Evolutionary conservation across 2,888 invertebrate genomes (phyloP), one percentile per base, ranked within the genome.

Genomic region (Apamea sordens): DNA sequence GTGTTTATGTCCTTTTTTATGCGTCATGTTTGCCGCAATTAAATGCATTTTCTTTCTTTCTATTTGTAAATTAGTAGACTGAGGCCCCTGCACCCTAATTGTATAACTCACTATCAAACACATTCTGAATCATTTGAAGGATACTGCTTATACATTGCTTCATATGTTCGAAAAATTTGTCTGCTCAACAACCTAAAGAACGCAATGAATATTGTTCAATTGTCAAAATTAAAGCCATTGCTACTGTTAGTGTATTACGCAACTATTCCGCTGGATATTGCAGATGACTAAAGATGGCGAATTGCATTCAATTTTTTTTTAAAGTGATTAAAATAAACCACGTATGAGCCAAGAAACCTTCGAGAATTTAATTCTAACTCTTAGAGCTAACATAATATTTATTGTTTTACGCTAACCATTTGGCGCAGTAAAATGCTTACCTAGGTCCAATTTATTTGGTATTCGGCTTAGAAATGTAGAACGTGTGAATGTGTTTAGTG

Each of bases 331-430:
- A n/a, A 53, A 28, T 18, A 68, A 68, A 44, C n/a, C 32, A 0
- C 47, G 2, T 28, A n/a, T 6, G 18, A 73, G 63, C 47, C 32
- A 79, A 61, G 32, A 63, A 78, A 73, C 18, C 47, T 73, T 2
- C 28, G 10, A 73, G 61, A 65, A 36, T 61, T 70, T 61, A 47
- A 76, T 64, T 72, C 15, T 32, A 63, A 61, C 18, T 75, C 59
- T 56, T 15, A 18, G 18, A 24, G 59, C 47, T 71, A 18, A n/a
- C 36, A 32, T 73, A 59, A 53, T 83, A 84, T 76, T 84, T 79
- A 83, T 80, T 63, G 53, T 80, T 80, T 56, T 65, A 61, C 75
- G 73, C 63, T 67, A 79, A 41, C 56, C 75, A 70, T 70, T 83
- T 83, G 56, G 73, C 78, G 59, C 70, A 69, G 59, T 65, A 36